Percentiles rank a stretch among this genome's conserved stretches.
Conservation (phyloP, 2,888 invertebrate genomes). For the Drosophila paranaensis region DNA sequence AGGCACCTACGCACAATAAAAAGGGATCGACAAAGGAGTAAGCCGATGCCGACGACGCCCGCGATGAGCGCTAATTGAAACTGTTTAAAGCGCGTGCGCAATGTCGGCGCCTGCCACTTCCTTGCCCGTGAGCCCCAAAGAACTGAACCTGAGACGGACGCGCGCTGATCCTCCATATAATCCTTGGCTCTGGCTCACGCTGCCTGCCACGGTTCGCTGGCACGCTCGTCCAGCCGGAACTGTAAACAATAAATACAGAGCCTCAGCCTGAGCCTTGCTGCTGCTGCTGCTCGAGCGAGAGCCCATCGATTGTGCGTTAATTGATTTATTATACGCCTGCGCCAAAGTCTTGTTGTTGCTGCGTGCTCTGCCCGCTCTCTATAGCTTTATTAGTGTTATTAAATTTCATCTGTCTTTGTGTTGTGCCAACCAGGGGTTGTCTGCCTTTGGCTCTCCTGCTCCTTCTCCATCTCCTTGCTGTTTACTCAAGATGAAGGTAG, state of each 20-base stretch:
- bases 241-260: constrained; percentile 82
- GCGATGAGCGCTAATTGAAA: constrained; percentile 66
- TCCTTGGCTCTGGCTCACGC: constrained; percentile 8
- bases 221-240: constrained; percentile 81
- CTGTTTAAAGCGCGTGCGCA: constrained; percentile 65
- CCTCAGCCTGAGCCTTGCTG: background rate
- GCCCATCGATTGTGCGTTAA: constrained; percentile 60
- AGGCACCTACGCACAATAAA: constrained; percentile 32
- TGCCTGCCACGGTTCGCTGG: constrained; percentile 46
- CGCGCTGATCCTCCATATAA: constrained; percentile 33
- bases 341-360: constrained; percentile 51
- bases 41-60: constrained; percentile 55
- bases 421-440: constrained; percentile 15
- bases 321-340: constrained; percentile 77
- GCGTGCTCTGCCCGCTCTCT: constrained; percentile 40
- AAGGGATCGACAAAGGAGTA: constrained; percentile 62
- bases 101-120: constrained; percentile 59
- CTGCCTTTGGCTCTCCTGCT: background rate
- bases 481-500: constrained; percentile 37
- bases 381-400: constrained; percentile 75
- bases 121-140: constrained; percentile 27
- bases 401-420: constrained; percentile 66
- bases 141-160: background rate
- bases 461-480: constrained; percentile 12
- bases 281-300: constrained; percentile 10